Base-by-base conservation (phyloP, 1,140 invertebrate species). In the Aphaenogaster floridana region DNA sequence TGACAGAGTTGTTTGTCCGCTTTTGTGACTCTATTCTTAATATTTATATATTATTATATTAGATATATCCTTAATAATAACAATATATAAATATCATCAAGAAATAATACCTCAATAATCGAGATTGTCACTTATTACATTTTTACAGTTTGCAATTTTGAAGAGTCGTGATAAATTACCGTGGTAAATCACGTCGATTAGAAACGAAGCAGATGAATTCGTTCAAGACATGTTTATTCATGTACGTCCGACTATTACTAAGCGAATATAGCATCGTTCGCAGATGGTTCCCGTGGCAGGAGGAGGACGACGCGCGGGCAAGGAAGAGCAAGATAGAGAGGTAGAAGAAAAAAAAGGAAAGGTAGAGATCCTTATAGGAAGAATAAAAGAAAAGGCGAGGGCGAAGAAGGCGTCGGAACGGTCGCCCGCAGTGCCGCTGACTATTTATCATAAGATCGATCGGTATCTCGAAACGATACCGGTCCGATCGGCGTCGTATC, bases 371-470 rank as follows among this genome's bases (percentile, higher is more conserved):
- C 74, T 42, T 52, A 69, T 39, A 69, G 81, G 76, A 52, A 17
- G 59, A 87, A 84, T 86, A 85, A 91, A 87, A 91, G 87, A 84
- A 88, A 90, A 34, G 78, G 66, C 69, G 88, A 90, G 88, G 80
- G 89, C 89, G 93, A 92, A 93, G 94, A 92, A 93, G 94, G 94
- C 94, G 94, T 94, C 89, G 93, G 93, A 93, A 85, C 92, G 93
- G 93, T 95, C 94, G 93, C 94, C 94, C 92, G 93, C 94, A 94
- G 94, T 94, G 94, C 94, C 94, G 94, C 94, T 92, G 93, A 94
- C 94, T 95, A 95, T 95, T 95, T 95, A 95, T 95, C 94, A 95
- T 94, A 94, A 95, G 94, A 94, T 95, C 94, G 94, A 95, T 95
- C 94, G 94, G 93, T 95, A 95, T 95, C 94, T 94, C 93, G 87